Evolutionary conservation across 2,113 vertebrate species (phyloP).

Genomic region (Saimiri boliviensis): DNA sequence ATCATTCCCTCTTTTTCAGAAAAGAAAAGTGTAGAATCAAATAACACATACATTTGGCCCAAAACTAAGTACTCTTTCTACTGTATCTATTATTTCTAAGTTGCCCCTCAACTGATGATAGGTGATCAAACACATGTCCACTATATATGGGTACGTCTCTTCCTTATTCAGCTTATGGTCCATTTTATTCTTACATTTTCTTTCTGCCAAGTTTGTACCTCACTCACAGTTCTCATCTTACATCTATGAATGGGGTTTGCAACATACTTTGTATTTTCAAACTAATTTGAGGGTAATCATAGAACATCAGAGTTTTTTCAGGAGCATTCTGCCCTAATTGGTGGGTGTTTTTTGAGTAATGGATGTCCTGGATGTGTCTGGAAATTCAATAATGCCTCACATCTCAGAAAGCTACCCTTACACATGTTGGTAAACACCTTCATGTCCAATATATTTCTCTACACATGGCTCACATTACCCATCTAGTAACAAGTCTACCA

Average conservation of each 20-base stretch:
- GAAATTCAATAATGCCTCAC: neutral
- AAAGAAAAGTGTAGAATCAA: neutral
- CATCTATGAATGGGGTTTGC: neutral
- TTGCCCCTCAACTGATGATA: fast-evolving
- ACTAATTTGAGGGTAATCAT: neutral
- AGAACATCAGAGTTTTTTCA: neutral
- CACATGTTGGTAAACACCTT: neutral
- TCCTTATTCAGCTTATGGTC: neutral
- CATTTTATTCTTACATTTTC: neutral
- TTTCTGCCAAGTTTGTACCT: neutral
- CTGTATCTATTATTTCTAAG: neutral
- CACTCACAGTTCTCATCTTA: neutral
- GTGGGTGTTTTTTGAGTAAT: neutral
- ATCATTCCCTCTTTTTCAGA: neutral
- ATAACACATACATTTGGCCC: neutral
- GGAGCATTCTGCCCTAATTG: neutral
- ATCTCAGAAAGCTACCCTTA: neutral
- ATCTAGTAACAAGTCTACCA: neutral
- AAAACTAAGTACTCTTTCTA: neutral
- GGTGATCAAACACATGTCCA: fast-evolving
- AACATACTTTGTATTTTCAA: neutral
- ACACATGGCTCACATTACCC: neutral
- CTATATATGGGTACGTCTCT: fast-evolving
- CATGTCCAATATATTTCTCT: neutral
- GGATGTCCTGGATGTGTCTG: neutral